phyloP scores from a whole-genome alignment of 2,113 vertebrate genomes.

The Psephotus haematonotus region DNA sequence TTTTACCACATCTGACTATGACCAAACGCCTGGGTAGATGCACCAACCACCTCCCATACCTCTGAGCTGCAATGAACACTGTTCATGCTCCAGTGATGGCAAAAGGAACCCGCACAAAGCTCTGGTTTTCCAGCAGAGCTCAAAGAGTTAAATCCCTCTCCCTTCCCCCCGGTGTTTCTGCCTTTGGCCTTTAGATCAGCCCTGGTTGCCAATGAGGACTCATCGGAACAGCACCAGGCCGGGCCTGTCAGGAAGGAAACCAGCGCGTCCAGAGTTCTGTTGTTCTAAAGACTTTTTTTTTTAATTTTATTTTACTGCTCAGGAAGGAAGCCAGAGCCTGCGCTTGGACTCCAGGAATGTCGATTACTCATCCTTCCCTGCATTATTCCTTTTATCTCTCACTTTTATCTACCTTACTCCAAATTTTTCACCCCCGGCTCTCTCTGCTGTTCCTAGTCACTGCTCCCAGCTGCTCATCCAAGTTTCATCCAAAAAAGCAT shows the following conservation, averaged over 20 bases:
- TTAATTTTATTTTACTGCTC: conserved; percentile 83
- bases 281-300: conserved; percentile 86
- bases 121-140: background rate
- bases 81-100: background rate
- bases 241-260: conserved; percentile 87
- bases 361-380: conserved; percentile 76
- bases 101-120: background rate
- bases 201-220: conserved; percentile 71
- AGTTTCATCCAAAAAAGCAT: background rate
- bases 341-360: conserved; percentile 79
- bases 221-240: conserved; percentile 77
- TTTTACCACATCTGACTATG: background rate
- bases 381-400: conserved; percentile 71
- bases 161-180: conserved; percentile 69
- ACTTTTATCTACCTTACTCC: conserved; percentile 67
- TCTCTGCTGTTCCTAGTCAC: background rate
- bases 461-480: background rate
- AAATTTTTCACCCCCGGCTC: background rate
- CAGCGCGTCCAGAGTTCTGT: conserved; percentile 79
- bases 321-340: conserved; percentile 89
- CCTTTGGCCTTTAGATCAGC: conserved; percentile 73
- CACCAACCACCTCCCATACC: background rate
- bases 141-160: conserved; percentile 77
- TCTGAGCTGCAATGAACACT: background rate
- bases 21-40: background rate